phyloP scores from a whole-genome alignment of 2,113 vertebrate genomes.

The Opisthocomus hoazin region DNA sequence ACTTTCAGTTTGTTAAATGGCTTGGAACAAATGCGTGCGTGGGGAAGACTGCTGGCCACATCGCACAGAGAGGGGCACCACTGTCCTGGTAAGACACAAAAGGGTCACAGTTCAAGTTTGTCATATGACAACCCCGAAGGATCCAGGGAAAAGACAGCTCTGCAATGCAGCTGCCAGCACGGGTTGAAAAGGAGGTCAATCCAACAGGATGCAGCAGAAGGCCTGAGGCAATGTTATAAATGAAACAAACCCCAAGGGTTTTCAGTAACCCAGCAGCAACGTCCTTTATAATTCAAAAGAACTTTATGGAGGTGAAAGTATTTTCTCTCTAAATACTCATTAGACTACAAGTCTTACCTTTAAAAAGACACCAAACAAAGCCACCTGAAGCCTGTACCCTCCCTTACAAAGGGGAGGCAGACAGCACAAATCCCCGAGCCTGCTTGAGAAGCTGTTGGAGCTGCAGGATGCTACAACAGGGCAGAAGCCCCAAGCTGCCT shows the following conservation, averaged over 20 bases:
- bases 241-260: slow-evolving; percentile 86
- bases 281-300: slow-evolving; percentile 78
- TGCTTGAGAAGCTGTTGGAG: neutral
- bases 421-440: neutral
- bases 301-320: slow-evolving; percentile 67
- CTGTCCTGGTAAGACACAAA: slow-evolving; percentile 69
- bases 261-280: slow-evolving; percentile 70
- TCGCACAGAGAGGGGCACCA: slow-evolving; percentile 48
- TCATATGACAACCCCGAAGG: slow-evolving; percentile 77
- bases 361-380: slow-evolving; percentile 6
- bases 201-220: slow-evolving; percentile 85
- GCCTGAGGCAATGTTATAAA: slow-evolving; percentile 81
- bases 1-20: slow-evolving; percentile 61
- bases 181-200: slow-evolving; percentile 92
- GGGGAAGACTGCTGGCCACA: slow-evolving; percentile 62
- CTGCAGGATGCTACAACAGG: neutral
- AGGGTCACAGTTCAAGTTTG: slow-evolving; percentile 81
- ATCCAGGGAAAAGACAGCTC: slow-evolving; percentile 70
- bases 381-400: neutral
- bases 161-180: slow-evolving; percentile 75
- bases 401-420: neutral
- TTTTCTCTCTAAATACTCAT: slow-evolving; percentile 59
- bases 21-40: neutral
- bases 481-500: neutral
- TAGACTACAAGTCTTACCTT: slow-evolving; percentile 44